Conservation (phyloP, 2,888 invertebrate genomes). For the Drosophila mayaguana region DNA sequence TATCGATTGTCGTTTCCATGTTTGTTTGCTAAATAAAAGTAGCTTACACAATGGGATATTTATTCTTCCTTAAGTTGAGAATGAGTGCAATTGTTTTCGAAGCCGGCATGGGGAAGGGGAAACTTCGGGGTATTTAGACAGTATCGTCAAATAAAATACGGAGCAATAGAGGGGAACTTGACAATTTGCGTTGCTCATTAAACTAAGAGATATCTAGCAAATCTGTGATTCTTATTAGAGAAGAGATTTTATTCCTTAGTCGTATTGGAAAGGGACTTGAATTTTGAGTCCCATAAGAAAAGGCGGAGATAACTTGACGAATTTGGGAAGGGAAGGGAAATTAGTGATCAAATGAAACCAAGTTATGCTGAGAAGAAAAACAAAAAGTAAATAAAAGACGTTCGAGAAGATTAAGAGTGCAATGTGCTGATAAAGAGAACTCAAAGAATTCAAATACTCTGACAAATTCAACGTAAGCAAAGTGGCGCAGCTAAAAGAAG, state of each 20-base stretch:
- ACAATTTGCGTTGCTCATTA: not conserved
- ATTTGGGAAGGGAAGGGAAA: not conserved
- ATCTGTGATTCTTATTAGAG: not conserved
- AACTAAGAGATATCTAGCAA: not conserved
- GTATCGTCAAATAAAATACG: not conserved
- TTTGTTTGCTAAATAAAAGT: too few species aligned
- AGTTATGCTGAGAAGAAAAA: too few species aligned
- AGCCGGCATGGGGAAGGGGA: not conserved
- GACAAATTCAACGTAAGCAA: not conserved
- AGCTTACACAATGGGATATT: not conserved
- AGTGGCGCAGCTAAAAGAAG: not conserved
- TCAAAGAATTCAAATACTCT: not conserved
- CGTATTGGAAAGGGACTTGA: too few species aligned
- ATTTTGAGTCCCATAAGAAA: too few species aligned
- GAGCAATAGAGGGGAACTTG: not conserved
- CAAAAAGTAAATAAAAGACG: too few species aligned
- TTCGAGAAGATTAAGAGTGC: not conserved
- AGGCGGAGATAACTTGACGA: not conserved
- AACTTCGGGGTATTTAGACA: not conserved
- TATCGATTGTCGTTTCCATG: too few species aligned
- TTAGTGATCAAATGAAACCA: not conserved
- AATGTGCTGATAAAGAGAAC: not conserved
- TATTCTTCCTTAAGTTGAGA: not conserved
- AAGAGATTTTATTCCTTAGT: not conserved
- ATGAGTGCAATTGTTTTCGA: not conserved